Base-by-base conservation (phyloP, 2,888 invertebrate species). In the Drosophila anomalata region DNA sequence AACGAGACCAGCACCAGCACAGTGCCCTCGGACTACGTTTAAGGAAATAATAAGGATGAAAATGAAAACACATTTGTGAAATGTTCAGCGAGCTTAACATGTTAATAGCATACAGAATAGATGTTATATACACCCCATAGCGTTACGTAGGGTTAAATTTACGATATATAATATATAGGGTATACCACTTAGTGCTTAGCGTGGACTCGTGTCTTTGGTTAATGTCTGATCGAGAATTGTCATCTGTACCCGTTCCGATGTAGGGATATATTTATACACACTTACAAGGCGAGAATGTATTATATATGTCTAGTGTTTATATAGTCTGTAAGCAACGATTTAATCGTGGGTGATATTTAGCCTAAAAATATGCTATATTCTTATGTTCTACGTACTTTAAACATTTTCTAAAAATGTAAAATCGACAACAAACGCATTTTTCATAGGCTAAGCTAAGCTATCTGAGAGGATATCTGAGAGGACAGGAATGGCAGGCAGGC, bases 1-100 rank as follows among this genome's bases (percentile, higher is more conserved):
- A 93, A 93, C 88, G 94, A 94, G 91, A 93, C 93, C 75, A 91
- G 92, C 75, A 92, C 92, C 78, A 92, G 92, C 81, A 93, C 93
- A 74, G 92, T 92, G 80, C 94, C 94, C 78, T 94, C 94, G 46
- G 94, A 94, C 89, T 94, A 94, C 90, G 94, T 94, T 83, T 29
- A 29, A 29, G 9, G 9, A 29, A 29, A 41, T 41, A 5, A 41
- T 17, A 17, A 41, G 3, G 2, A 29, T 9, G 8, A 41, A 14
- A 39, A 6, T 14, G 6, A 39, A 12, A 42, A 42, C 12, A 8
- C 12, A 39, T 31, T 73, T 61, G 74, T 59, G 72, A 68, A 67
- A 73, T 75, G 79, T 88, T 86, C 39, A 71, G 69, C 72, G 61
- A 62, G 63, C 50, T 69, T 56, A 63, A 50, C 51, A 63, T 54